Evolutionary conservation across 2,113 vertebrate species (phyloP).

Genomic region (Paramisgurnus dabryanus): DNA sequence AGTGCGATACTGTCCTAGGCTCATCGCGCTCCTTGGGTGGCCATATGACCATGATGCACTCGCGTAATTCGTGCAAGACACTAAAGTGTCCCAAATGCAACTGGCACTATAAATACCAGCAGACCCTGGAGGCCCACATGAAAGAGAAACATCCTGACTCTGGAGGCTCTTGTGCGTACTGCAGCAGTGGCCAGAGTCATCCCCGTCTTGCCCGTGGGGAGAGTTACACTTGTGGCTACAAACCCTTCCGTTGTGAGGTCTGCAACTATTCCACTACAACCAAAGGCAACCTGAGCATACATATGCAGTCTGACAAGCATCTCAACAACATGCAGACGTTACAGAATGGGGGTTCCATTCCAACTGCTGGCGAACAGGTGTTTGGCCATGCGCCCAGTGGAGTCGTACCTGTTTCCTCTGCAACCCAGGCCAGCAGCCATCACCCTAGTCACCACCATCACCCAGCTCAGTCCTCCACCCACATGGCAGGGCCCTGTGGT

Average conservation of each 20-base stretch:
- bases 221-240: conserved; percentile 99
- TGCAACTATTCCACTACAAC: conserved; percentile 99
- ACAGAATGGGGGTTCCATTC: conserved; percentile 88
- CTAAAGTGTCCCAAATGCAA: conserved; percentile 99
- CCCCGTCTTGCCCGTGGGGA: conserved; percentile 95
- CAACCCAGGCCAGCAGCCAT: conserved; percentile 76
- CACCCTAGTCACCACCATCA: conserved; percentile 77
- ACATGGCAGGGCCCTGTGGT: conserved; percentile 85
- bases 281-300: conserved; percentile 99
- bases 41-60: conserved; percentile 99
- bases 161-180: conserved; percentile 90
- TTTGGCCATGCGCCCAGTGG: conserved; percentile 87
- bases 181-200: conserved; percentile 94
- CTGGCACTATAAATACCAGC: conserved; percentile 99
- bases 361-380: conserved; percentile 82
- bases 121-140: conserved; percentile 99
- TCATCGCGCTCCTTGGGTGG: conserved; percentile 96
- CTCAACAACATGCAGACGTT: conserved; percentile 99
- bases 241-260: conserved; percentile 98
- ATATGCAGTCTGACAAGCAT: conserved; percentile 99
- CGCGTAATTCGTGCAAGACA: conserved; percentile 98
- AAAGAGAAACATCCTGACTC: conserved; percentile 99
- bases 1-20: conserved; percentile 96
- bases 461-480: conserved; percentile 77
- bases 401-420: conserved; percentile 79